phyloP scores from a whole-genome alignment of 2,888 invertebrate genomes.

The Acrobasis suavella region DNA sequence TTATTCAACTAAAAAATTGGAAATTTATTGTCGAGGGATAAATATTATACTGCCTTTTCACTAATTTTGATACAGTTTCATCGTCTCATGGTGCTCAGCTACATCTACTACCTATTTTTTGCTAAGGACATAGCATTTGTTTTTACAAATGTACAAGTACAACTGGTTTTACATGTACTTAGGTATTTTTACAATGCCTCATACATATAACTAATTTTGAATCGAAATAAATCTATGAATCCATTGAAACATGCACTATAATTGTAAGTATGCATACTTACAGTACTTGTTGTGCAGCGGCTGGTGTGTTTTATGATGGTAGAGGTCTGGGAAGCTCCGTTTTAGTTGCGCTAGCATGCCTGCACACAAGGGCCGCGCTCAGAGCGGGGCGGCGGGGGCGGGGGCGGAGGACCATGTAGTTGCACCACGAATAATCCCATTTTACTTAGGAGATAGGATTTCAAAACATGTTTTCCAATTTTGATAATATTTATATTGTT shows the following conservation, averaged over 20 bases:
- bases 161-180: background rate
- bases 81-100: background rate
- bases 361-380: slow-evolving; percentile 85
- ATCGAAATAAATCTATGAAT: slow-evolving; percentile 31
- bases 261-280: slow-evolving; percentile 70
- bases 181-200: slow-evolving; percentile 8
- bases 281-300: slow-evolving; percentile 88
- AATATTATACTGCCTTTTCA: no score
- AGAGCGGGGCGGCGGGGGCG: slow-evolving; percentile 66
- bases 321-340: slow-evolving; percentile 93
- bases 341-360: slow-evolving; percentile 94
- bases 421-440: background rate
- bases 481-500: no score
- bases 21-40: no score
- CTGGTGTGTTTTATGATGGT: slow-evolving; percentile 89
- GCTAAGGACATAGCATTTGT: background rate
- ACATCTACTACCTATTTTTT: background rate
- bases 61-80: background rate
- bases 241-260: slow-evolving; percentile 58
- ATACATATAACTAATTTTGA: slow-evolving; percentile 10
- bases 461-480: no score
- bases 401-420: slow-evolving; percentile 48
- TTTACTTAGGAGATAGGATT: no score
- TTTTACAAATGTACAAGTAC: slow-evolving; percentile 17
- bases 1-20: no score